These are phyloP conservation scores for Agonopterix alstromeriana DNA, from an alignment of 2,888 invertebrate species.

Conservation along the genomic window DNA sequence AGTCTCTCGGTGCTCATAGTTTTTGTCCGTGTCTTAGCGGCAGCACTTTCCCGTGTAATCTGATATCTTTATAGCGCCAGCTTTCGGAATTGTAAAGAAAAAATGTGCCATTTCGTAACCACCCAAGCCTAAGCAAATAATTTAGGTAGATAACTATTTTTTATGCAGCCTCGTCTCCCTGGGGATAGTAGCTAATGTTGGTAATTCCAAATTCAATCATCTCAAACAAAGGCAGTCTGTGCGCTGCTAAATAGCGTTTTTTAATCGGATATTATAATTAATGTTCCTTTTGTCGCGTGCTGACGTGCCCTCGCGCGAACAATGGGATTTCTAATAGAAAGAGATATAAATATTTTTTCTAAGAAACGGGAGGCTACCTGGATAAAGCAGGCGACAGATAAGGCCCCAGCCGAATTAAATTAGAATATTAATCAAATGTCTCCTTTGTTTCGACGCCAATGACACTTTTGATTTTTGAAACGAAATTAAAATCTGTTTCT, in stretches of 20 bases:
- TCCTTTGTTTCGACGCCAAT: constrained; percentile 41
- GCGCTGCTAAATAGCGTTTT: constrained; percentile 73
- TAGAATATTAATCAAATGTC: constrained; percentile 62
- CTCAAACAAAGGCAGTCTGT: constrained; percentile 70
- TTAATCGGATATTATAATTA: constrained; percentile 79
- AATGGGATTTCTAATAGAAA: constrained; percentile 74
- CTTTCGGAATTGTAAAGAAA: constrained; percentile 33
- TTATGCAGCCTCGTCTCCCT: constrained; percentile 39
- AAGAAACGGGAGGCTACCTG: constrained; percentile 71
- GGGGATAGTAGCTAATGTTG: constrained; percentile 58
- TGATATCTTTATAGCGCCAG: constrained; percentile 50
- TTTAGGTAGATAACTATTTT: constrained; percentile 34
- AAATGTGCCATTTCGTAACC: constrained; percentile 27
- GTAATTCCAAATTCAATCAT: constrained; percentile 73
- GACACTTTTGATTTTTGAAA: constrained; percentile 19
- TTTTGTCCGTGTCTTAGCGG: constrained; percentile 54
- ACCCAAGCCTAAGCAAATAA: constrained; percentile 34
- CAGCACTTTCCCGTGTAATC: constrained; percentile 53
- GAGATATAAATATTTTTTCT: constrained; percentile 74
- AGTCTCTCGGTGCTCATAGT: constrained; percentile 64
- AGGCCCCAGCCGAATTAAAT: constrained; percentile 60
- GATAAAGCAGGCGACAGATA: constrained; percentile 67
- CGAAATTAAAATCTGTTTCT: constrained; percentile 18
- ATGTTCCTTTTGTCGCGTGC: constrained; percentile 77
- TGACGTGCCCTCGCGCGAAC: constrained; percentile 74